phyloP scores from a whole-genome alignment of 2,113 vertebrate genomes.

The Microcebus tavaratra region DNA sequence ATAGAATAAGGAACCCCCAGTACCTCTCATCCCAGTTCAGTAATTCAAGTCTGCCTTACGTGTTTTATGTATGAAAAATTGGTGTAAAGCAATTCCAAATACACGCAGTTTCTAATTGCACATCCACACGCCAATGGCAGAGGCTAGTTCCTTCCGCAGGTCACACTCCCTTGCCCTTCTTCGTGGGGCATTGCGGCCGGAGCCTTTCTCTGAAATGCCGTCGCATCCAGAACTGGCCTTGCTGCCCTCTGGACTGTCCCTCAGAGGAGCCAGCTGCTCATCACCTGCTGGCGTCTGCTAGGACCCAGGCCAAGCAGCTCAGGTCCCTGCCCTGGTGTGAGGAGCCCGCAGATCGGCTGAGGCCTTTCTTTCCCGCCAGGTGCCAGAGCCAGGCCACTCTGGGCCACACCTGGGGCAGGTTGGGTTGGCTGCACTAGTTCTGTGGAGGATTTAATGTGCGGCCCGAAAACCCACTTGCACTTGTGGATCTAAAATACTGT shows the following conservation, averaged over 20 bases:
- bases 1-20: background rate
- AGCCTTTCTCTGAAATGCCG: background rate
- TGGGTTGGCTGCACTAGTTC: background rate
- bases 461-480: background rate
- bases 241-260: background rate
- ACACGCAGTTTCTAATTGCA: background rate
- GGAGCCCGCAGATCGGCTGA: background rate
- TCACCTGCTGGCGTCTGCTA: background rate
- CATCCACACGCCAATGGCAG: fast-evolving
- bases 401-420: background rate
- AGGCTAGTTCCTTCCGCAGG: fast-evolving
- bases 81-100: fast-evolving
- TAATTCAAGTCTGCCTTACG: background rate
- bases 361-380: background rate
- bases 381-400: background rate
- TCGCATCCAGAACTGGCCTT: background rate
- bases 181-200: fast-evolving
- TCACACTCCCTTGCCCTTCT: fast-evolving
- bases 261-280: background rate
- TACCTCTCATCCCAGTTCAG: background rate
- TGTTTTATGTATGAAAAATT: fast-evolving
- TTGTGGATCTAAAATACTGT: conserved; percentile 74
- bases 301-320: background rate
- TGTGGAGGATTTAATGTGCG: background rate
- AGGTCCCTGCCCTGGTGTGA: background rate